Percentiles rank a stretch among this genome's conserved stretches.
Conservation (phyloP, 2,113 vertebrate genomes). For the Onychostoma macrolepis region DNA sequence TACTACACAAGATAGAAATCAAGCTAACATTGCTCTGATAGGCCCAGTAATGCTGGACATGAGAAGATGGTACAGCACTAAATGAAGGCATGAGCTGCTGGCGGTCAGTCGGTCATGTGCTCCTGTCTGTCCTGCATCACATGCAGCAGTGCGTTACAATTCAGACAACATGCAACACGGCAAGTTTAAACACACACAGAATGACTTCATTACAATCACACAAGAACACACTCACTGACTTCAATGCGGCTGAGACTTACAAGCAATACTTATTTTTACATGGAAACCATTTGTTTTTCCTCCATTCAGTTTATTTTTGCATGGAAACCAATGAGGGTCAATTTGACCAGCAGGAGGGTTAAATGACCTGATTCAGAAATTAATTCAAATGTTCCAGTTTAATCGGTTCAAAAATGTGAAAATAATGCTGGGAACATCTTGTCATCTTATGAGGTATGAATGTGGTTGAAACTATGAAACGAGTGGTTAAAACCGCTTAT, state of each 20-base stretch:
- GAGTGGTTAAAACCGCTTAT: neutral
- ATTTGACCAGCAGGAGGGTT: too few relatives aligned
- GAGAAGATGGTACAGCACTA: too few relatives aligned
- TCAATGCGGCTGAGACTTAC: neutral
- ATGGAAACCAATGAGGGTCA: too few relatives aligned
- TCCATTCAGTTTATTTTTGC: too few relatives aligned
- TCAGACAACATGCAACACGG: slow-evolving; percentile 5
- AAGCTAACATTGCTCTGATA: neutral
- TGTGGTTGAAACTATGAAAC: too few relatives aligned
- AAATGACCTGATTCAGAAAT: neutral
- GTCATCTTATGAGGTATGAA: too few relatives aligned
- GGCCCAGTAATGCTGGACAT: neutral
- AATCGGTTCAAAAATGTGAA: too few relatives aligned
- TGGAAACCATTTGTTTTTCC: too few relatives aligned
- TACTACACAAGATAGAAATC: neutral
- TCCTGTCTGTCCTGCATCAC: slow-evolving; percentile 64
- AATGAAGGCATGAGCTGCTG: neutral
- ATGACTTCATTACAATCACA: neutral
- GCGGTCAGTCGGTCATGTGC: slow-evolving; percentile 54
- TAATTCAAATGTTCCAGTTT: neutral
- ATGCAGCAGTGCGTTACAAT: slow-evolving; percentile 60
- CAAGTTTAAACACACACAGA: slow-evolving; percentile 45
- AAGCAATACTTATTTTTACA: too few relatives aligned
- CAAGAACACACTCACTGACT: neutral
- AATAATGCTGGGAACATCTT: too few relatives aligned